A percentile compares a stretch with the other conserved stretches of the same genome.
These are phyloP conservation scores for Heliocidaris tuberculata DNA, from an alignment of 35 echinoderm and acorn worm species.

Conservation along the genomic window DNA sequence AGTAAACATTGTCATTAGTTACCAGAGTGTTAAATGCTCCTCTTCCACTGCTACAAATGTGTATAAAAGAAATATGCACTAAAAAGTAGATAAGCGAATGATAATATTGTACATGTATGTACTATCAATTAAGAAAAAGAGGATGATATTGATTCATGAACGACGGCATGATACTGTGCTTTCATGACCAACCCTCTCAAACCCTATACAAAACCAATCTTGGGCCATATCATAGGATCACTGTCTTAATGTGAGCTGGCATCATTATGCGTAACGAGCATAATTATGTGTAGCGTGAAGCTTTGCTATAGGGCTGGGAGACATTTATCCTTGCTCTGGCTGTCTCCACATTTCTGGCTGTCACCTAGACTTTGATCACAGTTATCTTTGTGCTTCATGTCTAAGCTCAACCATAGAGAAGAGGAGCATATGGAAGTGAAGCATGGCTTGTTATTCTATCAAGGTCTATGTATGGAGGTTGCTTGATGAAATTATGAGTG, in stretches of 20 bases:
- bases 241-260: not conserved
- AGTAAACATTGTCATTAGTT: no score
- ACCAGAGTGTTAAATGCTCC: no score
- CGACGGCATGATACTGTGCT: no score
- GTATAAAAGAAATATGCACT: no score
- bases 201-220: no score
- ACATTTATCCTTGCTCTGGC: not conserved
- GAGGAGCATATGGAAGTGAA: not conserved
- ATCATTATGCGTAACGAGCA: not conserved
- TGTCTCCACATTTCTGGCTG: not conserved
- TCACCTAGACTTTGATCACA: no score
- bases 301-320: not conserved
- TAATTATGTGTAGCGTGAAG: not conserved
- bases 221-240: not conserved
- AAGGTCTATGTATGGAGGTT: not conserved
- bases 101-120: no score
- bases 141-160: no score
- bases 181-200: no score
- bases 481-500: constrained; percentile 1
- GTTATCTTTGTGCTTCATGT: not conserved
- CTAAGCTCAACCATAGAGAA: not conserved
- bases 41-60: no score
- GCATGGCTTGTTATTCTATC: not conserved
- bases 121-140: no score
- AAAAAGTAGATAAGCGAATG: no score